These are phyloP conservation scores for Rhinoptilus africanus DNA, from an alignment of 2,113 vertebrate species.

Conservation along the genomic window DNA sequence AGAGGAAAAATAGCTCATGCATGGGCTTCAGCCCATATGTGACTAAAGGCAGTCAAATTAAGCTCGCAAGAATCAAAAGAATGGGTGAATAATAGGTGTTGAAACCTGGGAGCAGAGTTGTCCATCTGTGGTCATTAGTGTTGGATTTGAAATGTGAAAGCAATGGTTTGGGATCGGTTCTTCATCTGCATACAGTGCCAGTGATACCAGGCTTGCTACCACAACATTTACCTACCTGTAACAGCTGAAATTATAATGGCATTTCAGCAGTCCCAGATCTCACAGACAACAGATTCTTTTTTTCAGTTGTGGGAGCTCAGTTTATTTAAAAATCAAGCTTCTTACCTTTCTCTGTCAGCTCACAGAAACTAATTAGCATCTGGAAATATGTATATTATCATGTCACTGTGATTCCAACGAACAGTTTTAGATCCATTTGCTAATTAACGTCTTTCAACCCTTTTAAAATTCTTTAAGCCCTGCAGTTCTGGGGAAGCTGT, in stretches of 20 bases:
- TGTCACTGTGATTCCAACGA: background rate
- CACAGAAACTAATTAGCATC: background rate
- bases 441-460: background rate
- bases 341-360: background rate
- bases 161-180: background rate
- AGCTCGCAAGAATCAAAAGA: background rate
- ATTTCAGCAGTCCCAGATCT: background rate
- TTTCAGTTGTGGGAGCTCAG: background rate
- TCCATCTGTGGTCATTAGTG: background rate
- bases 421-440: background rate
- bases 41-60: background rate
- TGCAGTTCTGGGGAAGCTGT: background rate
- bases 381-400: background rate
- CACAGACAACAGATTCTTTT: background rate
- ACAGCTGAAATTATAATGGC: background rate
- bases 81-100: background rate
- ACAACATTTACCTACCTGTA: background rate
- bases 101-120: background rate
- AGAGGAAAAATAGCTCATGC: background rate
- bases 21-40: background rate
- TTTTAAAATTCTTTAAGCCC: background rate
- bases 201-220: background rate
- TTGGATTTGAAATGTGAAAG: background rate
- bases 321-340: background rate
- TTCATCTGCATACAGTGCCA: background rate